Evolutionary conservation across 2,797 vertebrate species (phyloP), one percentile per base, ranked within the genome.

Genomic region (Tapera naevia): DNA sequence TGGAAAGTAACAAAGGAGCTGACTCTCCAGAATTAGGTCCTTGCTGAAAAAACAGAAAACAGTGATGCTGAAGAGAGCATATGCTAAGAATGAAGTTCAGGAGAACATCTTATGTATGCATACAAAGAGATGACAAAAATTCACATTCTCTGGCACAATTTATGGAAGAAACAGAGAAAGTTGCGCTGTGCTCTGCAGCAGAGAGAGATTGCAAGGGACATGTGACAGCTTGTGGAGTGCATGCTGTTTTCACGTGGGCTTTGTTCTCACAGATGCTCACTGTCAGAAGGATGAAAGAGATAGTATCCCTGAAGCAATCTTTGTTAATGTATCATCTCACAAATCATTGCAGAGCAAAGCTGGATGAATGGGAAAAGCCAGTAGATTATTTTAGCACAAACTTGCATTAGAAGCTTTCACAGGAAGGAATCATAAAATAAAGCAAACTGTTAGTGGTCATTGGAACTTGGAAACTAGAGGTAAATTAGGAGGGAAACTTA

Each of bases 181-280:
- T 27, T 76, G 17, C 22, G 69, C 17, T 39, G 15, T 9, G 53
- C 25, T 76, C 24, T 83, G 65, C 39, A 78, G 27, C n/a, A 86
- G 45, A 48, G 13, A 43, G 16, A 69, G 23, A 50, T 72, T 88
- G 84, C 43, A 67, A 60, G 28, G 30, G 57, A 45, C 41, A 17
- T 7, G 24, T 74, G 86, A 71, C 58, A 86, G 41, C 54, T 80
- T 89, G 53, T 33, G 45, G 28, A 57, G 51, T 46, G 39, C 56
- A 50, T 58, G 24, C 25, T 74, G 32, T 53, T 89, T 69, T 88
- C 57, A 41, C 0, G 0, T 50, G 41, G 37, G 41, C 25, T 90
- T 83, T 91, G 37, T 71, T 71, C 66, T 90, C 65, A 69, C 72
- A 88, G 65, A 65, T 80, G 73, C 61, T 71, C 69, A n/a, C 57